Percentiles rank a stretch among this genome's conserved stretches.
phyloP scores from a whole-genome alignment of 2,113 vertebrate genomes.

The Sterrhoptilus dennistouni region DNA sequence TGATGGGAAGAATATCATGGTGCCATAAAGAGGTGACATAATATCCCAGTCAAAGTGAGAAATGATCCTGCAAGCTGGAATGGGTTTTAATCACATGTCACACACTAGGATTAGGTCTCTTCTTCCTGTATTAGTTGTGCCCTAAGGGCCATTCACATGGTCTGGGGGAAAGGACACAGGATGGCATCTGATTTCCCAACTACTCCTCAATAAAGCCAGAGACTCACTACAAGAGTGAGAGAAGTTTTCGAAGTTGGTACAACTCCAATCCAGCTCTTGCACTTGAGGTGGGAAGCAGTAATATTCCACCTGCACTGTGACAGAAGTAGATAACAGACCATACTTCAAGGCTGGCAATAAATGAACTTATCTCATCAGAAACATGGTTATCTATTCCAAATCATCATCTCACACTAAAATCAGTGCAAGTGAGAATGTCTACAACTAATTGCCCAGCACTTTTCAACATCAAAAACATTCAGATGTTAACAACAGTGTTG shows the following conservation, averaged over 20 bases:
- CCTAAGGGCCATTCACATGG: background rate
- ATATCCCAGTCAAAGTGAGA: background rate
- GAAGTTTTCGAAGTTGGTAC: background rate
- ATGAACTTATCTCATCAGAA: background rate
- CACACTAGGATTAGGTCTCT: background rate
- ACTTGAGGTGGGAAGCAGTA: rapidly evolving
- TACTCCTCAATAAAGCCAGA: background rate
- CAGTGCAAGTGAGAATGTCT: background rate
- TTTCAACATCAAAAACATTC: background rate
- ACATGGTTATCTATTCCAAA: background rate
- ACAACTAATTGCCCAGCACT: background rate
- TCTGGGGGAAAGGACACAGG: background rate
- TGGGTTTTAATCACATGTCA: background rate
- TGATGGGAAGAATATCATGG: background rate
- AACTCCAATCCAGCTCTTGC: background rate
- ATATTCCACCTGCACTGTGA: background rate
- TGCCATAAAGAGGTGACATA: background rate
- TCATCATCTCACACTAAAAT: background rate
- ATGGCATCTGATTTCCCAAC: background rate
- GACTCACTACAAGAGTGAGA: background rate
- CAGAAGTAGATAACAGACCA: background rate
- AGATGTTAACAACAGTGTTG: too few relatives aligned
- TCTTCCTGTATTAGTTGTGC: background rate
- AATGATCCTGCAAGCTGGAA: background rate
- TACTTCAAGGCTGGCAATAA: background rate